phyloP scores from a whole-genome alignment of 2,113 vertebrate genomes.

The Pterocles orientalis region DNA sequence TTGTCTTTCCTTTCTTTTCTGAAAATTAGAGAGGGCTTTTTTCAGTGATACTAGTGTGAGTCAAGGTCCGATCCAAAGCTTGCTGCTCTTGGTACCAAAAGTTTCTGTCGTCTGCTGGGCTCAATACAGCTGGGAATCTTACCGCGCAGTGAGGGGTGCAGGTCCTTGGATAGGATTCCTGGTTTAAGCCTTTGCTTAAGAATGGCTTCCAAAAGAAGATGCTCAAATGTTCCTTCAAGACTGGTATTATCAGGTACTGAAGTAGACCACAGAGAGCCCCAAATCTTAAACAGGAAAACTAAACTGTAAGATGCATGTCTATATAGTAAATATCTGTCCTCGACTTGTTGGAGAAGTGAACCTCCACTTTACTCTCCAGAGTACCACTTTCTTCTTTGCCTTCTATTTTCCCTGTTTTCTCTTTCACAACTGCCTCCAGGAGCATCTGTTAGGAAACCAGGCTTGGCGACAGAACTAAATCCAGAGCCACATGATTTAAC shows the following conservation, averaged over 20 bases:
- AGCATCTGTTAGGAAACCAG: background rate
- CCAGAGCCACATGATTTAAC: background rate
- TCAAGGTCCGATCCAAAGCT: background rate
- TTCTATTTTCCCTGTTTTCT: background rate
- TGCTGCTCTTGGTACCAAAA: background rate
- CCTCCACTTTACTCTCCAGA: too few relatives aligned
- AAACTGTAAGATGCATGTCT: background rate
- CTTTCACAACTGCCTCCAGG: background rate
- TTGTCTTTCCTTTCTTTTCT: background rate
- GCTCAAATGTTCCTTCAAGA: background rate
- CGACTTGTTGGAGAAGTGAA: background rate
- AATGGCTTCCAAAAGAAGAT: background rate
- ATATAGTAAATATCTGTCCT: background rate
- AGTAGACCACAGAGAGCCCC: background rate
- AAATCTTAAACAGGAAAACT: background rate
- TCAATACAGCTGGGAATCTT: background rate
- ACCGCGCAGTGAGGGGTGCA: accelerated
- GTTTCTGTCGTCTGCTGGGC: background rate
- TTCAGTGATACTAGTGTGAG: background rate
- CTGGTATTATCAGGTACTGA: background rate
- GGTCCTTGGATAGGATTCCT: background rate
- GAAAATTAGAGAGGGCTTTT: background rate
- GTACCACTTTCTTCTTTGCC: background rate
- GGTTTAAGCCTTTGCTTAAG: background rate
- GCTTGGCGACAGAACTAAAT: background rate